A percentile compares a stretch with the other conserved stretches of the same genome.
phyloP scores from a whole-genome alignment of 1,140 invertebrate genomes.

The Coelopa frigida region DNA sequence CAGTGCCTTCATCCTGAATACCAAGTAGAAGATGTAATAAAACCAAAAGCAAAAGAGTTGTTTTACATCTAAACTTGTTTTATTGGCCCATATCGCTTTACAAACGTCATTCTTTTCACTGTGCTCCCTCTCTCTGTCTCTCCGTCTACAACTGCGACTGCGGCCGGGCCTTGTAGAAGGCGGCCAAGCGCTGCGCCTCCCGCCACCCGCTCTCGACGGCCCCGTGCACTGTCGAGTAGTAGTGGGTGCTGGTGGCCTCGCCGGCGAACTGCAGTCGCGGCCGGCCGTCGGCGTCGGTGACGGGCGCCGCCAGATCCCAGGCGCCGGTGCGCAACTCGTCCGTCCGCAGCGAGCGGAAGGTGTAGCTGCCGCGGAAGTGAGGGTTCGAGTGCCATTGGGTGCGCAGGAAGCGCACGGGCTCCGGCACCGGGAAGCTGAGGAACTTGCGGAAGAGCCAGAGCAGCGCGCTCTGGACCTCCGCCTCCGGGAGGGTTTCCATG shows the following conservation, averaged over 20 bases:
- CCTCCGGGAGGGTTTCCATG: conserved; percentile 51
- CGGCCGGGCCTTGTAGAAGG: conserved; percentile 21
- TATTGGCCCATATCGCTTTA: no score
- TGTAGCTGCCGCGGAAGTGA: conserved; percentile 62
- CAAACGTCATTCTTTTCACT: no score
- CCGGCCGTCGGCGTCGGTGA: conserved; percentile 45
- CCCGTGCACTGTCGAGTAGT: conserved; percentile 72
- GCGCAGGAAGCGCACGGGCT: conserved; percentile 28
- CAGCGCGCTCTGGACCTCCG: conserved; percentile 46
- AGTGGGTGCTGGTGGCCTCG: conserved; percentile 59
- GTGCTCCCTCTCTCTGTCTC: no score
- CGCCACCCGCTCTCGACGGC: conserved; percentile 69
- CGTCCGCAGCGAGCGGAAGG: conserved; percentile 54
- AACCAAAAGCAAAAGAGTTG: no score
- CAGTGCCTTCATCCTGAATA: no score
- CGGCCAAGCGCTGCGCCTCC: conserved; percentile 57
- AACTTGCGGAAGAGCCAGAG: conserved; percentile 46
- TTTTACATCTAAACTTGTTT: no score
- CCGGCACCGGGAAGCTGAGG: conserved; percentile 23
- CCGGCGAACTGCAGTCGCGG: conserved; percentile 63
- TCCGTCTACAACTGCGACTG: conserved; percentile 19
- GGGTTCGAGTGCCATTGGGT: conserved; percentile 59
- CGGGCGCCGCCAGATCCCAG: conserved; percentile 50
- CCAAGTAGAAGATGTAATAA: no score
- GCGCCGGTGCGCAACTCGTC: conserved; percentile 48